Percentiles rank a stretch among this genome's conserved stretches.
Evolutionary conservation across 1,140 invertebrate species (phyloP).

Genomic region (Cecropterus lyciades): DNA sequence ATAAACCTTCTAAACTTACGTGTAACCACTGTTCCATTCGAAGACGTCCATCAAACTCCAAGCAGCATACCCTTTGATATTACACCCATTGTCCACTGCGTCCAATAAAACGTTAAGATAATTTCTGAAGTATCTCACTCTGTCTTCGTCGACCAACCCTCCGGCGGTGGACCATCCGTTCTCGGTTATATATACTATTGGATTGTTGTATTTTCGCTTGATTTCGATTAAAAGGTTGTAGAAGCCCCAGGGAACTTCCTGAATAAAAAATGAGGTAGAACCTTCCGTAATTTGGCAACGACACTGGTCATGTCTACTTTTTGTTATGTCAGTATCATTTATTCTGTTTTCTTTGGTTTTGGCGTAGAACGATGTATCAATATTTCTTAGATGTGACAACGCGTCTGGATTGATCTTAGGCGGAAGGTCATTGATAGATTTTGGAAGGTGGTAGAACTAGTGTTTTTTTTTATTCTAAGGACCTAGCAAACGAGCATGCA

Average conservation of each 20-base stretch:
- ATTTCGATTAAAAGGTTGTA: constrained; percentile 46
- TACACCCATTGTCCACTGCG: constrained; percentile 87
- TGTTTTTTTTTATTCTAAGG: no score
- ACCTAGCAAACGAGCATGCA: no score
- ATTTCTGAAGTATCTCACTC: constrained; percentile 83
- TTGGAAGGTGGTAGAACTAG: no score
- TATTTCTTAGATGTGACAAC: no score
- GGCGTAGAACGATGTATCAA: no score
- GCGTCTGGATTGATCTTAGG: no score
- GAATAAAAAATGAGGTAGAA: no score
- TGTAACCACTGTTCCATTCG: constrained; percentile 88
- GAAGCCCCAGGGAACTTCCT: constrained; percentile 52
- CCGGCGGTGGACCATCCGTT: constrained; percentile 73
- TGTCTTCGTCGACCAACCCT: constrained; percentile 82
- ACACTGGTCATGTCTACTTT: no score
- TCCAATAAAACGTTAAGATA: constrained; percentile 87
- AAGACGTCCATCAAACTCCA: constrained; percentile 91
- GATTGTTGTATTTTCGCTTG: constrained; percentile 48
- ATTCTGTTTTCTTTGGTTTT: no score
- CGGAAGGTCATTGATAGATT: no score
- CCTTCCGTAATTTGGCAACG: no score
- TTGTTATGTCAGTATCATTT: no score
- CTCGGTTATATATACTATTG: constrained; percentile 49
- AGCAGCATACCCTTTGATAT: constrained; percentile 87
- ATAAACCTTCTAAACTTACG: constrained; percentile 57